Percentiles rank a stretch among this genome's conserved stretches.
These are phyloP conservation scores for Acridotheres tristis DNA, from an alignment of 2,797 vertebrate genomes.

Conservation along the genomic window DNA sequence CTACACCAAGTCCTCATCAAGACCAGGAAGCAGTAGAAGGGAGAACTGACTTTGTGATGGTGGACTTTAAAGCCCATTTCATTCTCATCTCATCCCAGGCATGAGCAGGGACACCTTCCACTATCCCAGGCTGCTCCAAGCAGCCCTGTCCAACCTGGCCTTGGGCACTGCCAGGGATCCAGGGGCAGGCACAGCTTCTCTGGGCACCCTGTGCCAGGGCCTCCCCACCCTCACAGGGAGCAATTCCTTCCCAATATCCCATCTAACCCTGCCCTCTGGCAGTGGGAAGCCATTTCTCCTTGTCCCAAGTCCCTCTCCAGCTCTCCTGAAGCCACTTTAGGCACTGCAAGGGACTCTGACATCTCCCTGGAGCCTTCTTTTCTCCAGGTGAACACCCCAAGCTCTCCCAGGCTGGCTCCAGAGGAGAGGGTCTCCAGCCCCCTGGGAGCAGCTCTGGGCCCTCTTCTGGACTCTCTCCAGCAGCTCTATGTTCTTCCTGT, in stretches of 20 bases:
- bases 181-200: not conserved
- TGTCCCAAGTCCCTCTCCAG: not conserved
- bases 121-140: fast-evolving
- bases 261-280: not conserved
- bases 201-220: not conserved
- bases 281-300: not conserved
- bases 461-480: not conserved
- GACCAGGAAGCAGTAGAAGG: not conserved
- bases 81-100: not conserved
- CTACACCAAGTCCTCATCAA: fast-evolving
- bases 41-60: not conserved
- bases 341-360: not conserved
- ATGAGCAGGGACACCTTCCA: not conserved
- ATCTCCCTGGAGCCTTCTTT: not conserved
- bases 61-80: not conserved
- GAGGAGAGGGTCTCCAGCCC: not conserved
- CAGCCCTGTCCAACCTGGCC: fast-evolving
- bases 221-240: not conserved
- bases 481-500: not conserved
- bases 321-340: not conserved
- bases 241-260: not conserved
- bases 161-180: not conserved
- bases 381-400: not conserved
- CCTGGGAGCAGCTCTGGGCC: not conserved
- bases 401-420: not conserved